phyloP scores from a whole-genome alignment of 1,140 invertebrate genomes.

The Pseudoatta argentina region DNA sequence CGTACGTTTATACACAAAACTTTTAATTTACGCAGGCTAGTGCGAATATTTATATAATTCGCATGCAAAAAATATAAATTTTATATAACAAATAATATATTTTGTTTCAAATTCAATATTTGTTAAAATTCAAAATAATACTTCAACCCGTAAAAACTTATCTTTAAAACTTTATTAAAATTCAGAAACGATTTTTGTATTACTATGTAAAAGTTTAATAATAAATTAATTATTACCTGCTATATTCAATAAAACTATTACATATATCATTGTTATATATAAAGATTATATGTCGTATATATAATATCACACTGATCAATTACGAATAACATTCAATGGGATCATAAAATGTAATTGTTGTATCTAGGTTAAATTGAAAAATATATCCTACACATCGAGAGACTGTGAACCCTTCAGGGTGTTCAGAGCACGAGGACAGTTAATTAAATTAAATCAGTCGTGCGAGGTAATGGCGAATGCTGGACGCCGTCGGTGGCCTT shows the following conservation, averaged over 20 bases:
- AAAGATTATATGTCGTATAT: not conserved
- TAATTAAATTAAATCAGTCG: conserved; percentile 73
- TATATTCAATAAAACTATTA: not conserved
- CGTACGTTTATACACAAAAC: not conserved
- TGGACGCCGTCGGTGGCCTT: conserved; percentile 68
- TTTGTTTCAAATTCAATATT: not conserved
- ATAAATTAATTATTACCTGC: not conserved
- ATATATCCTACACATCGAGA: conserved; percentile 2
- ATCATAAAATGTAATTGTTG: not conserved
- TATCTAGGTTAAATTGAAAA: conserved; percentile 27
- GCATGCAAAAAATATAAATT: not conserved
- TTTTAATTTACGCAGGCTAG: not conserved
- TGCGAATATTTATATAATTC: not conserved
- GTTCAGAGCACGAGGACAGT: conserved; percentile 43
- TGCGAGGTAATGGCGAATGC: conserved; percentile 70
- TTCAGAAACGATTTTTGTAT: not conserved
- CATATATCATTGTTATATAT: not conserved
- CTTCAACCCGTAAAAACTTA: not conserved
- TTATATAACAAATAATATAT: not conserved
- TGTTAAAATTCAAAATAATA: not conserved
- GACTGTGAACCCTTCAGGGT: conserved; percentile 32
- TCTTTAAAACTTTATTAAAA: not conserved
- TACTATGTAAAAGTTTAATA: not conserved
- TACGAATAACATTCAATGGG: conserved; percentile 1
- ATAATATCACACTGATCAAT: not conserved